phyloP scores from a whole-genome alignment of 2,797 vertebrate species.

The Sebastes trivittatus region DNA sequence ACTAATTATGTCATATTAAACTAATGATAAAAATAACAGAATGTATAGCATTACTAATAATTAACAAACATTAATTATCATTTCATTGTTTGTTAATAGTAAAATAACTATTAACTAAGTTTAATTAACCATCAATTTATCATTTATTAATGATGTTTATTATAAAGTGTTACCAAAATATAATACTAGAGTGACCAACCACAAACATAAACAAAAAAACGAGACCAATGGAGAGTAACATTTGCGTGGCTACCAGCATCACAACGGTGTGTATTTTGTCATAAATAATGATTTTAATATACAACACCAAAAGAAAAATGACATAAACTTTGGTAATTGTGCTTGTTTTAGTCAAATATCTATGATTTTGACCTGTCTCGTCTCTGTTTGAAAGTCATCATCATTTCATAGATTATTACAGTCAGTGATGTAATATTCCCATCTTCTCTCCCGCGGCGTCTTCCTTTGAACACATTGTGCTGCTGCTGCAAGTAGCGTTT shows the following conservation, averaged over 20 bases:
- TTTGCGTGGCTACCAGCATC: not conserved
- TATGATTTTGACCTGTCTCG: not conserved
- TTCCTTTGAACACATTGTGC: constrained; percentile 41
- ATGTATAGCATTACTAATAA: no score
- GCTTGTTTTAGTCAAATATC: not conserved
- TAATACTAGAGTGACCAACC: not conserved
- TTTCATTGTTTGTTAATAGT: no score
- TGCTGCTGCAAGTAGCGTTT: constrained; percentile 10
- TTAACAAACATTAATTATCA: no score
- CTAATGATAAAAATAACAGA: no score
- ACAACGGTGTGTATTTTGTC: not conserved
- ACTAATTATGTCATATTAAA: no score
- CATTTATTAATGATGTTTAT: no score
- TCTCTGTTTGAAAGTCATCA: constrained; percentile 2
- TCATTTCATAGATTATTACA: not conserved
- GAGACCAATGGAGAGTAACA: not conserved
- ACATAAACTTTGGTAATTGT: not conserved
- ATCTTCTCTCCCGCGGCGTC: not conserved
- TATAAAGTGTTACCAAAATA: not conserved
- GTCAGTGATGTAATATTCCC: constrained; percentile 28
- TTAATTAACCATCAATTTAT: no score
- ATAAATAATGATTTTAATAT: not conserved
- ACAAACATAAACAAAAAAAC: not conserved
- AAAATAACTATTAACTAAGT: no score
- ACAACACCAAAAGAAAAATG: not conserved